phyloP scores from a whole-genome alignment of 1,140 invertebrate genomes.

The Pemphigus obesinymphae region DNA sequence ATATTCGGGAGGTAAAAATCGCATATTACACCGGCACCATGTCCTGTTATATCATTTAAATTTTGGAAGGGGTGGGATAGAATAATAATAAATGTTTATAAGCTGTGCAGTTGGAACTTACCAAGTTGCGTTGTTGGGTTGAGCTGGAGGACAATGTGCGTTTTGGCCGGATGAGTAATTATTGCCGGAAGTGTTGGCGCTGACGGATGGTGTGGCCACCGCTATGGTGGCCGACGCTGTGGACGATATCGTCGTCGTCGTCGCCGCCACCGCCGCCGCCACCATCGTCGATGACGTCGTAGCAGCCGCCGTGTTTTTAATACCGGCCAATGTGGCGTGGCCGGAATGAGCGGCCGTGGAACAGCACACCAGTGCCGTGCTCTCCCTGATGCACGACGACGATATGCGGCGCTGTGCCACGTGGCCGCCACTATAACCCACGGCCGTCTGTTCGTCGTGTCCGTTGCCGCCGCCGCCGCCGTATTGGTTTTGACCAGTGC shows the following conservation, averaged over 20 bases:
- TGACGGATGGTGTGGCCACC: background rate
- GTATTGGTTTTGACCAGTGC: background rate
- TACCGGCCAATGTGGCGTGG: background rate
- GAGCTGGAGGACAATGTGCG: conserved; percentile 16
- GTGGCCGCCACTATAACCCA: background rate
- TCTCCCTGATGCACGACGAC: conserved; percentile 29
- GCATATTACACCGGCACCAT: too few relatives aligned
- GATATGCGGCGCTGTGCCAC: conserved; percentile 12
- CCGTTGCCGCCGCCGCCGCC: too few relatives aligned
- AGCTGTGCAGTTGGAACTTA: background rate
- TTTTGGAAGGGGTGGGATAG: too few relatives aligned
- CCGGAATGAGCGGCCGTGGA: background rate
- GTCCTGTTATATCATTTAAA: too few relatives aligned
- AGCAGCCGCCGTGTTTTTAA: background rate
- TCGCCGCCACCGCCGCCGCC: background rate
- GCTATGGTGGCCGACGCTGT: background rate
- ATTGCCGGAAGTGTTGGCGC: background rate
- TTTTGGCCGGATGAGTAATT: background rate
- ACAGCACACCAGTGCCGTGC: conserved; percentile 7
- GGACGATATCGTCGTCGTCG: background rate
- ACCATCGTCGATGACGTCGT: background rate
- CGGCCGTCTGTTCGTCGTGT: background rate
- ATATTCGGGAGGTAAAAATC: too few relatives aligned
- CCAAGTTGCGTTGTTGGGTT: background rate
- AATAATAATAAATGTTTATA: too few relatives aligned